Conservation (phyloP, 2,797 vertebrate species). For the Rhadinocentrus ornatus region DNA sequence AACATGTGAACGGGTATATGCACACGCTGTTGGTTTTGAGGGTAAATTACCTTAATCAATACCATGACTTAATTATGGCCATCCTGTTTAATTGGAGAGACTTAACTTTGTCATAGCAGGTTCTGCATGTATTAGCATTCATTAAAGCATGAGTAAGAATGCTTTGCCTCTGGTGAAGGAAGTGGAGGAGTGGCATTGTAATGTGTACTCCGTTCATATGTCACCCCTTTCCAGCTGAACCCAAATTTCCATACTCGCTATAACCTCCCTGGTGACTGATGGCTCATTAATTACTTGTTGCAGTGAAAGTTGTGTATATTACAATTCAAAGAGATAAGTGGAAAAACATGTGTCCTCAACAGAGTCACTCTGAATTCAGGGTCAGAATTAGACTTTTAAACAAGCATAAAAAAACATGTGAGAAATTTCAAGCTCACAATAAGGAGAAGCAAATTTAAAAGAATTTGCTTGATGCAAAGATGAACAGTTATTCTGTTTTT, state of each 20-base stretch:
- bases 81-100: conserved; percentile 54
- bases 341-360: conserved; percentile 13
- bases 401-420: conserved; percentile 40
- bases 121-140: conserved; percentile 55
- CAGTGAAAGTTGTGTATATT: conserved; percentile 37
- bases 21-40: conserved; percentile 26
- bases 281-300: conserved; percentile 68
- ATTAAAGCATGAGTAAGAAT: conserved; percentile 53
- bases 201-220: conserved; percentile 55
- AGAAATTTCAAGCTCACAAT: conserved; percentile 43
- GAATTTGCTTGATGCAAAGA: conserved; percentile 45
- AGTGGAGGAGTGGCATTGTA: conserved; percentile 42
- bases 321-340: conserved; percentile 48
- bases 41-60: conserved; percentile 48
- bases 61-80: conserved; percentile 57
- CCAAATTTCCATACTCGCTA: conserved; percentile 40
- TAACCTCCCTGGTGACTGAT: conserved; percentile 50
- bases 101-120: conserved; percentile 53
- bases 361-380: conserved; percentile 37
- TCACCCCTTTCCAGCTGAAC: conserved; percentile 41
- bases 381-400: conserved; percentile 63
- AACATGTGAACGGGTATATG: conserved; percentile 12
- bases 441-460: conserved; percentile 32
- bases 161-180: conserved; percentile 33
- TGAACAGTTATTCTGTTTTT: conserved; percentile 55